phyloP scores from a whole-genome alignment of 2,888 invertebrate species.

The Hirtodrosophila alboralis region DNA sequence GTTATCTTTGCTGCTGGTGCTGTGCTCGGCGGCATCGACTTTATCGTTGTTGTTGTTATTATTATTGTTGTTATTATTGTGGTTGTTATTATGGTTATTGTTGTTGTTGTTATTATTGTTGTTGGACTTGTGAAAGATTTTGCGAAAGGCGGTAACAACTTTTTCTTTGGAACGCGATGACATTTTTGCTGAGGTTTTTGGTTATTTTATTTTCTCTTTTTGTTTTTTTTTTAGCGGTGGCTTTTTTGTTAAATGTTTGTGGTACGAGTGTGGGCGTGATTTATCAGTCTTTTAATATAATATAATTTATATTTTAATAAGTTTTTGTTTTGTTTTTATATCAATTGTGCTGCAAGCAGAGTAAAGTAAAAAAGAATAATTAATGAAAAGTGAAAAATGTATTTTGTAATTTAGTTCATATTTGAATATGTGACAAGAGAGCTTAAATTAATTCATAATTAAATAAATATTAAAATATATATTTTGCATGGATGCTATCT shows the following conservation, averaged over 20 bases:
- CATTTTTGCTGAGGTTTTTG: conserved; percentile 85
- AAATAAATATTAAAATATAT: no score
- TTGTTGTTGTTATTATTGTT: conserved; percentile 85
- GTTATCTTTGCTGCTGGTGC: conserved; percentile 73
- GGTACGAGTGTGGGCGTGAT: conserved; percentile 25
- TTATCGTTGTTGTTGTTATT: conserved; percentile 86
- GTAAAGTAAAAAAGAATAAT: not conserved
- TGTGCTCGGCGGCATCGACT: conserved; percentile 86
- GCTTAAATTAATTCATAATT: no score
- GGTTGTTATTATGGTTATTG: conserved; percentile 78
- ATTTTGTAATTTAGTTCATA: no score
- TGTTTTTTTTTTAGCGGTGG: conserved; percentile 39
- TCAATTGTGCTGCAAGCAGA: conserved; percentile 29
- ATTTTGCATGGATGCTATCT: no score
- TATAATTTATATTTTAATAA: no score
- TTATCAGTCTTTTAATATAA: conserved; percentile 59
- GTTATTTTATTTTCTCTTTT: conserved; percentile 9
- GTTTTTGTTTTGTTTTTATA: conserved; percentile 15
- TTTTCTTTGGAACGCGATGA: conserved; percentile 92
- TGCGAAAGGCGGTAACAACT: conserved; percentile 91
- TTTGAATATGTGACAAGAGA: no score
- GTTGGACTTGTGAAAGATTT: conserved; percentile 88
- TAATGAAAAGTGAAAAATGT: not conserved
- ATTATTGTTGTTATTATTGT: conserved; percentile 80
- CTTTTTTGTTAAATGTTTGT: conserved; percentile 28